Percentiles rank a stretch among this genome's conserved stretches.
phyloP scores from a whole-genome alignment of 2,888 invertebrate species.

The Ophioninae sp. region DNA sequence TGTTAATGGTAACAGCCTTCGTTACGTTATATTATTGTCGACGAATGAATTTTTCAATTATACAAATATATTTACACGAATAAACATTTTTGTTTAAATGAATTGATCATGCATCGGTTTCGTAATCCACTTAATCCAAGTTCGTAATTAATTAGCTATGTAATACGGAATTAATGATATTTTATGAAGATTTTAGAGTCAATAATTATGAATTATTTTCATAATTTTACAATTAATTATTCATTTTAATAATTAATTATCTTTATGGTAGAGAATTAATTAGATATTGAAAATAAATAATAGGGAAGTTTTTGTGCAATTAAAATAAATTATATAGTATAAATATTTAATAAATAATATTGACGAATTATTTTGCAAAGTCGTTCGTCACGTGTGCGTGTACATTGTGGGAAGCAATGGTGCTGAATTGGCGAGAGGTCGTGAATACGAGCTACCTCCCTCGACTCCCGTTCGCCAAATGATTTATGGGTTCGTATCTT shows the following conservation, averaged over 20 bases:
- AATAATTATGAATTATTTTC: too few species aligned
- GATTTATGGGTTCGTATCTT: constrained; percentile 16
- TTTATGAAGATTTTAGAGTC: too few species aligned
- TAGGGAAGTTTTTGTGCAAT: background rate
- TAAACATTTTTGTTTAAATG: background rate
- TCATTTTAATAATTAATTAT: too few species aligned
- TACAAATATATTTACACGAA: too few species aligned
- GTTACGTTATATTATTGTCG: background rate
- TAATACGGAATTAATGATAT: too few species aligned
- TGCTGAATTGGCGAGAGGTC: constrained; percentile 21
- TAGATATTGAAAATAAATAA: background rate
- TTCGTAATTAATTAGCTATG: too few species aligned
- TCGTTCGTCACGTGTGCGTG: background rate
- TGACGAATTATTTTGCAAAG: background rate
- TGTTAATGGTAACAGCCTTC: too few species aligned
- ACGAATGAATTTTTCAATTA: background rate
- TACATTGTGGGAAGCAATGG: background rate
- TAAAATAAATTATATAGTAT: background rate
- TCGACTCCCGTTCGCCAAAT: constrained; percentile 5
- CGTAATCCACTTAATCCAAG: too few species aligned
- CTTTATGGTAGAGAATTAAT: too few species aligned
- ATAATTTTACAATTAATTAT: too few species aligned
- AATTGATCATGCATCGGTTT: too few species aligned
- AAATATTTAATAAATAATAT: background rate
- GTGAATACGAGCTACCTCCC: background rate